phyloP scores from a whole-genome alignment of 2,797 vertebrate species.

The Chaetodon trifasciatus region DNA sequence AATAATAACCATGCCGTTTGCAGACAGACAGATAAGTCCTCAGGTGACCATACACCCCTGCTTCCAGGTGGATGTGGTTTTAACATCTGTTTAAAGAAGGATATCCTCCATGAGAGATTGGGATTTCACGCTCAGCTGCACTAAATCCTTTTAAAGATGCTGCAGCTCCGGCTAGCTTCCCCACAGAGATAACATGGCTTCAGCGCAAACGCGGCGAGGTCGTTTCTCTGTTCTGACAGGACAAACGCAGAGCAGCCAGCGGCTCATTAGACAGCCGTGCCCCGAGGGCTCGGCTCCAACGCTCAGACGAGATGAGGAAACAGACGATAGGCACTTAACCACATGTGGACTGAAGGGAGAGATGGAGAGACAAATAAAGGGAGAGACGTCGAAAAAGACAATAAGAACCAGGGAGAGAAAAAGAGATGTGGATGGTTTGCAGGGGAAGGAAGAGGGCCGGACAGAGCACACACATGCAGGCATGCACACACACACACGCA shows the following conservation, averaged over 20 bases:
- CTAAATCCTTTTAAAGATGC: constrained; percentile 79
- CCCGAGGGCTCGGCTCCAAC: constrained; percentile 58
- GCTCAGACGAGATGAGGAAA: constrained; percentile 44
- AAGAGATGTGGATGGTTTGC: constrained; percentile 34
- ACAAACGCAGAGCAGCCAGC: constrained; percentile 56
- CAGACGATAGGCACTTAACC: constrained; percentile 48
- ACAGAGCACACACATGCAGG: not conserved
- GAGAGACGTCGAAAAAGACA: not conserved
- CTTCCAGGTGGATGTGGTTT: constrained; percentile 61
- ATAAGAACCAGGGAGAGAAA: constrained; percentile 11
- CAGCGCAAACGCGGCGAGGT: constrained; percentile 27
- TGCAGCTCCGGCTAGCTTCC: constrained; percentile 54
- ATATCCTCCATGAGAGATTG: constrained; percentile 62
- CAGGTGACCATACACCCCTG: constrained; percentile 45
- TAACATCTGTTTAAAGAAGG: constrained; percentile 72
- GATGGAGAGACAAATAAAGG: not conserved
- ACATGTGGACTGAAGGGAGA: constrained; percentile 54
- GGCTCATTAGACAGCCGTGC: constrained; percentile 67
- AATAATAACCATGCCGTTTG: constrained; percentile 29
- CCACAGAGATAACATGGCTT: constrained; percentile 48
- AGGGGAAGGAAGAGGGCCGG: not conserved
- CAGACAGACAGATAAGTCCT: constrained; percentile 21
- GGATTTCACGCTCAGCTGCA: constrained; percentile 75
- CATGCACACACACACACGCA: not conserved
- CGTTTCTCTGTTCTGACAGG: constrained; percentile 60